Conservation (phyloP, 1,140 invertebrate genomes). For the Mercenaria mercenaria region DNA sequence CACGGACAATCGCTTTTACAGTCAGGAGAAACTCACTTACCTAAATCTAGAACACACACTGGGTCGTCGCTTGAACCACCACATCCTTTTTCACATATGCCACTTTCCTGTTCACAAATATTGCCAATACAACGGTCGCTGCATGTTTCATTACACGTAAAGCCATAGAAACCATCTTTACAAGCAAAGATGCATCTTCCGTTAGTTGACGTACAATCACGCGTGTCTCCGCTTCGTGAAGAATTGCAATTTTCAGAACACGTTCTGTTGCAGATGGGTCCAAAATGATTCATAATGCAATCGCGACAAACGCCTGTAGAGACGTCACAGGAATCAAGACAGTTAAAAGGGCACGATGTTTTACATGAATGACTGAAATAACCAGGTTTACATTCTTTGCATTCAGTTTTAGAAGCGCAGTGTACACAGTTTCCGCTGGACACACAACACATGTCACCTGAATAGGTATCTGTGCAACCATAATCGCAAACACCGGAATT, state of each 20-base stretch:
- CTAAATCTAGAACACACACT: too few species aligned
- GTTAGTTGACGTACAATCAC: neutral
- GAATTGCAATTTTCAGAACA: neutral
- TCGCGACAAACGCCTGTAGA: too few species aligned
- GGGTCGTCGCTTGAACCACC: neutral
- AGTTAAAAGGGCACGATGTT: too few species aligned
- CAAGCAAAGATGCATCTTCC: neutral
- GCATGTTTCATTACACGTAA: neutral
- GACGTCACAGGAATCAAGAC: too few species aligned
- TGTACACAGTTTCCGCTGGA: neutral
- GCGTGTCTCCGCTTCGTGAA: too few species aligned
- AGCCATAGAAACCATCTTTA: neutral
- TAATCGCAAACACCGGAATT: neutral
- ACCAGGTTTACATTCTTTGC: neutral
- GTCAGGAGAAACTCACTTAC: too few species aligned
- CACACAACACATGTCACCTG: too few species aligned
- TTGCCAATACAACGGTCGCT: neutral
- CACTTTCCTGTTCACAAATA: neutral
- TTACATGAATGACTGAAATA: neutral
- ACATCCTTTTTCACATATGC: neutral
- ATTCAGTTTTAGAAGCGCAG: neutral
- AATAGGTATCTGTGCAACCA: neutral
- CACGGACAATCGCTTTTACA: too few species aligned
- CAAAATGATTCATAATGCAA: too few species aligned
- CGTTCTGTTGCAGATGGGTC: neutral